Base-by-base conservation (phyloP, 2,888 invertebrate genomes). In the Ectobius pallidus region DNA sequence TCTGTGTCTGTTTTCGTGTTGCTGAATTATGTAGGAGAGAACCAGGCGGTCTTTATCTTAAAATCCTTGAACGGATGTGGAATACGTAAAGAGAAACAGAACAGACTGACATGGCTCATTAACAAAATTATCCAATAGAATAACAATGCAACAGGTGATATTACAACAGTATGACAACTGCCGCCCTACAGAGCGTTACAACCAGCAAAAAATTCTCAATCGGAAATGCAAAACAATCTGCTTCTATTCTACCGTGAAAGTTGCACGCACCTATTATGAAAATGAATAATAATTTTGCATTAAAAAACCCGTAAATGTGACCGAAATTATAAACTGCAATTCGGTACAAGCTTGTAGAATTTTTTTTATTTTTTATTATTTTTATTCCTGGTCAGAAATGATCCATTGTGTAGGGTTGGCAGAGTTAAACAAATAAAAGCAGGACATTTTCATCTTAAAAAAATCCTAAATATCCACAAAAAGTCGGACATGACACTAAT, bases 61-160 rank as follows among this genome's bases (percentile, higher is more conserved):
- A 34, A 20, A 52, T 52, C 20, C 22, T 52, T 20, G 18, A 22
- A 52, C 52, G 52, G 22, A 20, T 52, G 11, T 52, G 22, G 52
- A 52, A 52, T 52, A 52, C 52, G 34, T 52, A 52, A 46, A 16
- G 46, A 46, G 46, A 14, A 46, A 9, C n/a, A n/a, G 16, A 4
- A 3, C 46, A n/a, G 18, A 18, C 18, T 18, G 6, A 46, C 46
- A 46, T n/a, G 46, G 18, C 46, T 46, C 46, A 46, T 46, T 46
- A 46, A n/a, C 46, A 46, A 46, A 46, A 46, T 46, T 46, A 46
- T 46, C 46, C 46, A n/a, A 46, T 46, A 46, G 46, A 46, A 46
- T 46, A 46, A 46, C 46, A 46, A 46, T 46, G n/a, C 46, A 46
- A 46, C 46, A 46, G 46, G 46, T 46, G 46, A 46, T 46, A 46